Conservation (phyloP, 1,140 invertebrate species). For the Steinernema feltiae region DNA sequence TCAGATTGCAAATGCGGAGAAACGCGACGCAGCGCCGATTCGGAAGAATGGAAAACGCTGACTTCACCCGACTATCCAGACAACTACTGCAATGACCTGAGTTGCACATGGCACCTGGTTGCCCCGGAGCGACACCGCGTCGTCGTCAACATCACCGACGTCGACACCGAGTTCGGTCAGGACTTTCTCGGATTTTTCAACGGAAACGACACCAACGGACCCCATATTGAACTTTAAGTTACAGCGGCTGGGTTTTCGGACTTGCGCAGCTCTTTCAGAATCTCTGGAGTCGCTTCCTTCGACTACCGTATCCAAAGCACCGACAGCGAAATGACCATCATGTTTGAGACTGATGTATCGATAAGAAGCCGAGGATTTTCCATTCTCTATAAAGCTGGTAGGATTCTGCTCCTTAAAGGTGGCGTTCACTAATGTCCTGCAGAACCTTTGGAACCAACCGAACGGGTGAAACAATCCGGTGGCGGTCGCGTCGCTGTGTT, state of each 20-base stretch:
- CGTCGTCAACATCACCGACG: conserved; percentile 13
- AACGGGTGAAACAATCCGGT: neutral
- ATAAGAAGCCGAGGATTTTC: neutral
- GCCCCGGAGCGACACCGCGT: neutral
- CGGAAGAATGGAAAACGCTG: neutral
- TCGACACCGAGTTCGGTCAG: conserved; percentile 8
- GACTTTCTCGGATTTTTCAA: neutral
- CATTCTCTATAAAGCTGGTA: neutral
- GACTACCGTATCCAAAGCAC: neutral
- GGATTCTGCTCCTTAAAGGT: neutral
- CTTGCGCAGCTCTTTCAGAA: neutral
- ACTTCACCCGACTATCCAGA: conserved; percentile 4
- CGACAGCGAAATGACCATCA: neutral
- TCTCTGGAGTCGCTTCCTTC: neutral
- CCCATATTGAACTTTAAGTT: neutral
- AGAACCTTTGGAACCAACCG: neutral
- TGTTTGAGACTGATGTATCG: neutral
- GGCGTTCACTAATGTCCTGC: too few species aligned
- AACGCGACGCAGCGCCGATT: neutral
- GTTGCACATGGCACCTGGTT: neutral
- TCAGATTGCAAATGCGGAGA: conserved; percentile 15
- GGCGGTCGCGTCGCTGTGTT: neutral
- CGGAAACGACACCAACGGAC: neutral
- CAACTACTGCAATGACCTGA: conserved; percentile 13
- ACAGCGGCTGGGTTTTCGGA: too few species aligned